phyloP scores from a whole-genome alignment of 1,140 invertebrate species.

The Ceratosolen fusciceps region DNA sequence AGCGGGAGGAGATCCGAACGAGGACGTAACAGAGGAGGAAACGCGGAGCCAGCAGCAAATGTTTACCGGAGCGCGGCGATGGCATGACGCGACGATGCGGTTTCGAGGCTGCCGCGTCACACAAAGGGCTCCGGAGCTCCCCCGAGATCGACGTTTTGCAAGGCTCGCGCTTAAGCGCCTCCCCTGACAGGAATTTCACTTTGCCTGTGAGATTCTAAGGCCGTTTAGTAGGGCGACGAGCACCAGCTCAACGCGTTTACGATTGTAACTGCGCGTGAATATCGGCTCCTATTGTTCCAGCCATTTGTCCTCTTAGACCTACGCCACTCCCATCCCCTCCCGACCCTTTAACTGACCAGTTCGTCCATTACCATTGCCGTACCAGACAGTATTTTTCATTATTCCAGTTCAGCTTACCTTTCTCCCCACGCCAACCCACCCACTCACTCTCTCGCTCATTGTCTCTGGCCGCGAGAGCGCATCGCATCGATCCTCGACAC shows the following conservation, averaged over 20 bases:
- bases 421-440: no score
- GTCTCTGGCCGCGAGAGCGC: no score
- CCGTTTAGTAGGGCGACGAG: not conserved
- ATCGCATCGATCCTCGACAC: no score
- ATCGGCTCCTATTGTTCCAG: conserved; percentile 25
- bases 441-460: no score
- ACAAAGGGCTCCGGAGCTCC: not conserved
- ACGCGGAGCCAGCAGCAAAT: conserved; percentile 18
- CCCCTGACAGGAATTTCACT: conserved; percentile 31
- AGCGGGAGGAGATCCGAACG: no score
- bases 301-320: conserved; percentile 21
- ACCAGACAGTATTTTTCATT: no score
- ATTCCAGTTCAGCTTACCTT: no score
- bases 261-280: not conserved
- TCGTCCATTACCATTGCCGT: no score
- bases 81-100: not conserved
- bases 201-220: not conserved
- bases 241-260: not conserved
- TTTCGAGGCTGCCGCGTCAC: not conserved
- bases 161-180: not conserved
- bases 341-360: no score
- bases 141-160: not conserved
- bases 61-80: conserved; percentile 17
- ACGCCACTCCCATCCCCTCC: no score
- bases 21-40: conserved; percentile 1